Percentiles rank a stretch among this genome's conserved stretches.
Evolutionary conservation across 2,888 invertebrate species (phyloP).

Genomic region (Monochamus alternatus): DNA sequence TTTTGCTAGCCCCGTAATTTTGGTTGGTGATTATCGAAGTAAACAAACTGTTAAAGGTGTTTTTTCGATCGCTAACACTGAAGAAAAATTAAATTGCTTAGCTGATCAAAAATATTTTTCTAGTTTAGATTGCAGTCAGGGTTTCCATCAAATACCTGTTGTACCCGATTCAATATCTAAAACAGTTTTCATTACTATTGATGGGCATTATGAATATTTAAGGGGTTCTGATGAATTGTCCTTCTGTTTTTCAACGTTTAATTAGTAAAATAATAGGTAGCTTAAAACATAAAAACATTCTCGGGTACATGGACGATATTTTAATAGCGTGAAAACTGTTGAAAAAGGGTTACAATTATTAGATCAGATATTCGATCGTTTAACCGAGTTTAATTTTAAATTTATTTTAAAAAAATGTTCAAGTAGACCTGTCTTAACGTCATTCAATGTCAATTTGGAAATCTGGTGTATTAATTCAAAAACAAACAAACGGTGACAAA

Average conservation of each 20-base stretch:
- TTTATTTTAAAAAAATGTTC: not conserved
- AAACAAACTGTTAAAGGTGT: not conserved
- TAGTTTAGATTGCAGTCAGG: not conserved
- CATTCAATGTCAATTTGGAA: too few species aligned
- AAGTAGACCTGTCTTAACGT: too few species aligned
- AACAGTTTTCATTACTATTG: not conserved
- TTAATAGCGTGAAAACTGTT: not conserved
- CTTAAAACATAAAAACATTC: too few species aligned
- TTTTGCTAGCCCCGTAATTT: not conserved
- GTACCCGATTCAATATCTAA: not conserved
- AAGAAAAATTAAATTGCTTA: not conserved
- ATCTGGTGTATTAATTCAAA: not conserved
- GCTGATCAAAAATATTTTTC: not conserved
- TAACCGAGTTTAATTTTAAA: not conserved
- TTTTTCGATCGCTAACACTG: not conserved
- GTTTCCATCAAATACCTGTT: not conserved
- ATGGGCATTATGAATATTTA: not conserved
- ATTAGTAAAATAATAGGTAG: not conserved
- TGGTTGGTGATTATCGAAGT: not conserved
- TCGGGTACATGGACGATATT: slow-evolving; percentile 2
- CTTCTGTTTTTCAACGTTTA: not conserved
- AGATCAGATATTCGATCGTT: not conserved
- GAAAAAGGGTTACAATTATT: not conserved
- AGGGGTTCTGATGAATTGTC: not conserved
- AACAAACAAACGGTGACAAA: not conserved